Evolutionary conservation across 2,113 vertebrate species (phyloP).

Genomic region (Lota lota): DNA sequence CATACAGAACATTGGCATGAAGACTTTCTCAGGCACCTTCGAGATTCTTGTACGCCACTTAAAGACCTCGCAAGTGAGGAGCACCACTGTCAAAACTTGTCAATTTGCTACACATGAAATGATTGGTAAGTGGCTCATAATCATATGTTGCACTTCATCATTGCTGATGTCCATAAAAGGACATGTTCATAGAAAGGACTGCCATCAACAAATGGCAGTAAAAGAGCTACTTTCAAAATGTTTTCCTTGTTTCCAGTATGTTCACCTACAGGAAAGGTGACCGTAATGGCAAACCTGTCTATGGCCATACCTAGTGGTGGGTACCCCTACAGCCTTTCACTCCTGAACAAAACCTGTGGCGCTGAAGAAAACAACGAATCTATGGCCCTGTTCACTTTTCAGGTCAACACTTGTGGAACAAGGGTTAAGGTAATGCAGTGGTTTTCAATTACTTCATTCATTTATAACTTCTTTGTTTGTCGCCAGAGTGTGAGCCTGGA

Average conservation of each 20-base stretch:
- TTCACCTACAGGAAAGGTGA: slow-evolving; percentile 63
- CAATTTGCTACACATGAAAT: slow-evolving; percentile 41
- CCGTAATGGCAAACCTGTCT: slow-evolving; percentile 53
- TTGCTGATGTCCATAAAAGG: no score
- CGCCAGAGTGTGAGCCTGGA: neutral
- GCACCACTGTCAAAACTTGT: slow-evolving; percentile 41
- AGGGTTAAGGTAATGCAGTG: slow-evolving; percentile 47
- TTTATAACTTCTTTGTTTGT: neutral
- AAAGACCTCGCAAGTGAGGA: slow-evolving; percentile 10
- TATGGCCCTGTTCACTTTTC: slow-evolving; percentile 63
- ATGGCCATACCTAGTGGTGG: slow-evolving; percentile 21
- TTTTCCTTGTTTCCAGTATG: slow-evolving; percentile 55
- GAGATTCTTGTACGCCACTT: slow-evolving; percentile 35
- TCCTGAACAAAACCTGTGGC: slow-evolving; percentile 50
- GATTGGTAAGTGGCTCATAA: slow-evolving; percentile 37
- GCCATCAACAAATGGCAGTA: neutral
- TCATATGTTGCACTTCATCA: neutral
- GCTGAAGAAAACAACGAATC: slow-evolving; percentile 48
- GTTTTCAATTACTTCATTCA: neutral
- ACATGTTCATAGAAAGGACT: no score
- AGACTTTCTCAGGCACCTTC: slow-evolving; percentile 51
- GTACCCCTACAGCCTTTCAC: slow-evolving; percentile 29
- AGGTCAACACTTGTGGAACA: slow-evolving; percentile 63
- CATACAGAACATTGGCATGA: slow-evolving; percentile 42
- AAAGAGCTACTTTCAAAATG: neutral